phyloP scores from a whole-genome alignment of 2,113 vertebrate species.

The Rana temporaria region DNA sequence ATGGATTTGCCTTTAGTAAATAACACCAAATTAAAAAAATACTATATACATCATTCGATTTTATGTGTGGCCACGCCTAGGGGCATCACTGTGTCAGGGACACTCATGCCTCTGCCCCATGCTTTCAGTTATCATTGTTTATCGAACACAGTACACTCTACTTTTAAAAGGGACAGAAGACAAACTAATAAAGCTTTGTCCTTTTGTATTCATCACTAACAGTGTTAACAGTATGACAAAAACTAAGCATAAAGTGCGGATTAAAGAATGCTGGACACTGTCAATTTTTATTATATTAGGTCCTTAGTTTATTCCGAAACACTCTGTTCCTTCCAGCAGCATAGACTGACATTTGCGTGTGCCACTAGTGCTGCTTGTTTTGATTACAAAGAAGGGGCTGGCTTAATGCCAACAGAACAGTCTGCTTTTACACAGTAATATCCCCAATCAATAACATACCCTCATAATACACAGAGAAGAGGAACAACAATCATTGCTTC shows the following conservation, averaged over 20 bases:
- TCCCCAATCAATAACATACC: slow-evolving; percentile 36
- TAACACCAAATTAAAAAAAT: too few relatives aligned
- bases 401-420: slow-evolving; percentile 3
- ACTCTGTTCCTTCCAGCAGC: neutral
- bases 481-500: neutral
- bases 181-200: too few relatives aligned
- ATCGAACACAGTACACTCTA: too few relatives aligned
- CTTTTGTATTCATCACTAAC: too few relatives aligned
- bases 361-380: slow-evolving; percentile 33
- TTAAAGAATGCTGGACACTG: neutral
- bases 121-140: too few relatives aligned
- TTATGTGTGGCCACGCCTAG: too few relatives aligned
- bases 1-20: too few relatives aligned
- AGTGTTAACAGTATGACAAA: too few relatives aligned
- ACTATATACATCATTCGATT: too few relatives aligned
- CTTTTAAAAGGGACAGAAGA: too few relatives aligned
- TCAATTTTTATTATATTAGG: neutral
- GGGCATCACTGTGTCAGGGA: too few relatives aligned
- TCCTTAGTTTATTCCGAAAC: neutral
- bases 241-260: neutral
- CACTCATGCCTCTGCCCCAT: too few relatives aligned
- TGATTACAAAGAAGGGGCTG: slow-evolving; percentile 31
- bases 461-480: slow-evolving; percentile 1
- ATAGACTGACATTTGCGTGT: neutral
- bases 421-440: slow-evolving; percentile 20